A percentile compares a stretch with the other conserved stretches of the same genome.
phyloP scores from a whole-genome alignment of 1,140 invertebrate species.

The Cyrtorhinus lividipennis region DNA sequence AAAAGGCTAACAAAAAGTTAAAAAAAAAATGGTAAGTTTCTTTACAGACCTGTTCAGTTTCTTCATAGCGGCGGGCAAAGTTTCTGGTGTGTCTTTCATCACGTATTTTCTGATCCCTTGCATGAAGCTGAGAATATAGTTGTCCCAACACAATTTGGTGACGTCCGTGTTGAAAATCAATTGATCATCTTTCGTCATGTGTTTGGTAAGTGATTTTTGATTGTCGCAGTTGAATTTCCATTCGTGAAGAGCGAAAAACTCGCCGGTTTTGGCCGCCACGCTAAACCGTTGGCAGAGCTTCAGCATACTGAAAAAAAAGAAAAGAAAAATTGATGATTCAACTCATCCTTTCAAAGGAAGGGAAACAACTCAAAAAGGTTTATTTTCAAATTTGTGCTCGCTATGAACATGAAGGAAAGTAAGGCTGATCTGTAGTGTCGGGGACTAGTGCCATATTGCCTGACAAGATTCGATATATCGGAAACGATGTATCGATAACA shows the following conservation, averaged over 20 bases:
- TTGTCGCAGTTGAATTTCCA: constrained; percentile 72
- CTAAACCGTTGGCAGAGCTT: constrained; percentile 66
- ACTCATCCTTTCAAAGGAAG: too few species aligned
- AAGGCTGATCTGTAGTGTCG: too few species aligned
- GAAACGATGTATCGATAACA: too few species aligned
- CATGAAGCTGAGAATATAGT: constrained; percentile 56
- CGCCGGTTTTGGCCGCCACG: constrained; percentile 56
- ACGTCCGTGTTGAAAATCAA: constrained; percentile 45
- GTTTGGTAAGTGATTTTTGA: constrained; percentile 45
- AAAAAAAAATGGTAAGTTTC: too few species aligned
- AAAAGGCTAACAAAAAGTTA: too few species aligned
- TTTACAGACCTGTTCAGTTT: constrained; percentile 49
- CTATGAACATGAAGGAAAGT: background rate
- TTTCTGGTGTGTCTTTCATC: constrained; percentile 55
- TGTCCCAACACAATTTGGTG: constrained; percentile 43
- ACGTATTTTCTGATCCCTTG: constrained; percentile 63
- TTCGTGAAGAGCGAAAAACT: constrained; percentile 76
- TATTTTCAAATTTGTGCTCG: constrained; percentile 13
- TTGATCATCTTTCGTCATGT: constrained; percentile 44
- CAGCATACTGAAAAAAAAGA: constrained; percentile 50
- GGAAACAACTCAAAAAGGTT: constrained; percentile 23
- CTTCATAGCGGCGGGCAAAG: constrained; percentile 43
- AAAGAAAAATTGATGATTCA: constrained; percentile 18
- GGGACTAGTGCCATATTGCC: too few species aligned
- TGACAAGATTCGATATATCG: too few species aligned